Evolutionary conservation across 30 jellyfish, hydroid and myxozoan species (phyloP).

Genomic region (Haliclystus octoradiatus): DNA sequence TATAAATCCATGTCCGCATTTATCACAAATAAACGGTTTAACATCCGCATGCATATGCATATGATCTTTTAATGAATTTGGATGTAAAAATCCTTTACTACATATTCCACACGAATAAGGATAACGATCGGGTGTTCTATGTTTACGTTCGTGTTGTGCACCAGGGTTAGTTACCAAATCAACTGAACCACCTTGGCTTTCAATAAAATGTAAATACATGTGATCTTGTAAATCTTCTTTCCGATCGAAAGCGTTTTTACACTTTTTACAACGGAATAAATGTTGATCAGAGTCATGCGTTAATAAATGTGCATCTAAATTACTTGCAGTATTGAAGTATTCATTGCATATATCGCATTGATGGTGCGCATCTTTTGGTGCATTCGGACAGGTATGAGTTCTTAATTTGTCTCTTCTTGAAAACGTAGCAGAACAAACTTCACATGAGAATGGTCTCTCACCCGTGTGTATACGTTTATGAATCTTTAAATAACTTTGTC

Average conservation of each 20-base stretch:
- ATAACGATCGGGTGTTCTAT: neutral
- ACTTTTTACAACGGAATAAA: neutral
- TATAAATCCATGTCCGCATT: neutral
- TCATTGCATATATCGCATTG: neutral
- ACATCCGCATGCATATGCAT: neutral
- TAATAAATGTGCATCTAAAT: neutral
- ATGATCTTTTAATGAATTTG: neutral
- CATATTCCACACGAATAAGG: neutral
- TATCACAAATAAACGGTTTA: neutral
- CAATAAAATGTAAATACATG: neutral
- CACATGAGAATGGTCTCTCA: neutral
- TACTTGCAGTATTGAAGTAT: neutral
- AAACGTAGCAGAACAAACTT: neutral
- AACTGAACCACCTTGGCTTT: neutral
- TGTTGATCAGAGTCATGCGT: neutral
- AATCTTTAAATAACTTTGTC: neutral
- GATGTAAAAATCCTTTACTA: neutral
- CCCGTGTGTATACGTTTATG: neutral
- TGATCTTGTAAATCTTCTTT: neutral
- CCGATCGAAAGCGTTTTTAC: neutral
- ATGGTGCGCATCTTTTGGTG: neutral
- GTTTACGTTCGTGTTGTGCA: neutral
- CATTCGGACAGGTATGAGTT: neutral
- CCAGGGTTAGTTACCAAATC: no score
- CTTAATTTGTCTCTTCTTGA: neutral